phyloP scores from a whole-genome alignment of 1,140 invertebrate genomes.

The Apis cerana region DNA sequence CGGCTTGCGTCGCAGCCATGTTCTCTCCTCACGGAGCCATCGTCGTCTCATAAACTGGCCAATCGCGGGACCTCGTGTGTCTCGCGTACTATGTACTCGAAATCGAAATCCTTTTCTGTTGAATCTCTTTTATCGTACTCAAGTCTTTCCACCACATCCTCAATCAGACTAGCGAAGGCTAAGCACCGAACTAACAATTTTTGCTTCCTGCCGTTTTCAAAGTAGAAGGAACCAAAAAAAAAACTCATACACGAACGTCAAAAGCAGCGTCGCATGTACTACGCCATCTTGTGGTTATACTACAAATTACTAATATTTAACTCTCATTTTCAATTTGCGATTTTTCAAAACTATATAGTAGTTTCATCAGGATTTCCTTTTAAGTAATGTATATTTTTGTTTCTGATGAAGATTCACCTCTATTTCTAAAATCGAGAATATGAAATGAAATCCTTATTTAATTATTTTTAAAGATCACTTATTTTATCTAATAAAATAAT shows the following conservation, averaged over 20 bases:
- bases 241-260: constrained; percentile 73
- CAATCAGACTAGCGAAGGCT: constrained; percentile 47
- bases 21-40: constrained; percentile 78
- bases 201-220: constrained; percentile 64
- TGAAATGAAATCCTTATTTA: not conserved
- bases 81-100: constrained; percentile 71
- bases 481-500: not conserved
- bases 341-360: not conserved
- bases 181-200: constrained; percentile 56
- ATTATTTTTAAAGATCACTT: not conserved
- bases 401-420: not conserved
- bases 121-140: constrained; percentile 50
- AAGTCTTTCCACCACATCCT: constrained; percentile 58
- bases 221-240: constrained; percentile 64
- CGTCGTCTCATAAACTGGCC: constrained; percentile 72
- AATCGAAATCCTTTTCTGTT: constrained; percentile 68
- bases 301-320: not conserved
- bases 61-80: constrained; percentile 72
- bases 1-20: constrained; percentile 84
- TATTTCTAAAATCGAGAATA: not conserved
- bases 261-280: constrained; percentile 73
- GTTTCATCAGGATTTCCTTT: not conserved
- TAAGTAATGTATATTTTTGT: not conserved
- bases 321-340: constrained; percentile 33
- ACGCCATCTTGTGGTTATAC: constrained; percentile 69